Conservation (phyloP, 2,888 invertebrate species). For the Lymantria dispar region DNA sequence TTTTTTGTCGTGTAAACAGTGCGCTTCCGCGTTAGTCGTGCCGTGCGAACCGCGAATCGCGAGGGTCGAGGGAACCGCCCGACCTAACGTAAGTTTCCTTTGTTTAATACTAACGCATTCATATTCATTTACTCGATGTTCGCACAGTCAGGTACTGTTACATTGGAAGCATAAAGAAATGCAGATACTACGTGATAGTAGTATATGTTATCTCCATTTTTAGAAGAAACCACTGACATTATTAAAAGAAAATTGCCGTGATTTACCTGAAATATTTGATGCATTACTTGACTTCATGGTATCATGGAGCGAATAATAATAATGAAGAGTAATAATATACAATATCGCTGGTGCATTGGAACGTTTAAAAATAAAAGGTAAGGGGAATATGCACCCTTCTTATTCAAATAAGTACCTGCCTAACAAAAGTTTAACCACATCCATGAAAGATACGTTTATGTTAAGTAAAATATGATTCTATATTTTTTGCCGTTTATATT, state of each 20-base stretch:
- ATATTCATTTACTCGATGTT: constrained; percentile 28
- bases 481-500: not conserved
- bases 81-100: constrained; percentile 65
- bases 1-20: constrained; percentile 64
- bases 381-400: constrained; percentile 23
- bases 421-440: constrained; percentile 10
- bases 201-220: no score
- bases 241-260: no score
- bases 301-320: no score
- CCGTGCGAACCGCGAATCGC: constrained; percentile 68
- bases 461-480: constrained; percentile 3
- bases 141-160: constrained; percentile 27
- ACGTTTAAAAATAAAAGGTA: constrained; percentile 16
- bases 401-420: constrained; percentile 2
- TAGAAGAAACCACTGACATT: no score
- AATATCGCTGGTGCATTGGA: not conserved
- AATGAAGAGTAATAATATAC: not conserved
- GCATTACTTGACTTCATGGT: no score
- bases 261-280: no score
- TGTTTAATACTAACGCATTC: constrained; percentile 60
- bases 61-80: constrained; percentile 65
- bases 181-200: no score
- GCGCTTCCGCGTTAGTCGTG: constrained; percentile 63
- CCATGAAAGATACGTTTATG: constrained; percentile 8
- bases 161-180: not conserved